phyloP scores from a whole-genome alignment of 2,797 vertebrate species.

The Eurystomus glaucurus region DNA sequence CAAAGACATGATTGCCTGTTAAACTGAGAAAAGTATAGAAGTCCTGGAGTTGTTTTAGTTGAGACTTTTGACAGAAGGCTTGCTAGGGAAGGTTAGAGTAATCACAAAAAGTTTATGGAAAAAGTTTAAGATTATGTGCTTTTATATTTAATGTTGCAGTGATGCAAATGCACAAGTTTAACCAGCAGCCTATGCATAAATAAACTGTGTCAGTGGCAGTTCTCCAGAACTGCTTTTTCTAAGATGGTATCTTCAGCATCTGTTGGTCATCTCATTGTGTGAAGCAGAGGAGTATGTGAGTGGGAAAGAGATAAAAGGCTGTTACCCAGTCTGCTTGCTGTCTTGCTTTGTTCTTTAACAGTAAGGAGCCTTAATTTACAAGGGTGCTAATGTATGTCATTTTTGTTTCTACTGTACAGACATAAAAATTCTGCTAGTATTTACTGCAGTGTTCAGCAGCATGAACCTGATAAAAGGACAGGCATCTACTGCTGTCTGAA shows the following conservation, averaged over 20 bases:
- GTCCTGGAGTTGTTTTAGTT: neutral
- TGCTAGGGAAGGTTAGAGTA: neutral
- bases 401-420: neutral
- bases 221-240: neutral
- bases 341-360: neutral
- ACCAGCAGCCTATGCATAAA: neutral
- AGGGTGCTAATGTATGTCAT: neutral
- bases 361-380: neutral
- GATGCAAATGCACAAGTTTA: neutral
- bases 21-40: neutral
- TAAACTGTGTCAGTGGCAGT: rapidly evolving
- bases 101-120: neutral
- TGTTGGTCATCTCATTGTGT: neutral
- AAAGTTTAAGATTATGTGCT: neutral
- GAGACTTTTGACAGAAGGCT: neutral
- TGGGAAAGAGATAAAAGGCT: neutral
- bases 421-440: neutral
- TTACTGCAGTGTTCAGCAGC: neutral
- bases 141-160: neutral
- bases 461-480: neutral
- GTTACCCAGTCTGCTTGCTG: neutral
- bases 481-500: neutral
- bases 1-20: neutral
- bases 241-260: neutral
- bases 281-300: neutral